phyloP scores from a whole-genome alignment of 2,797 vertebrate species.

The Picus viridis region DNA sequence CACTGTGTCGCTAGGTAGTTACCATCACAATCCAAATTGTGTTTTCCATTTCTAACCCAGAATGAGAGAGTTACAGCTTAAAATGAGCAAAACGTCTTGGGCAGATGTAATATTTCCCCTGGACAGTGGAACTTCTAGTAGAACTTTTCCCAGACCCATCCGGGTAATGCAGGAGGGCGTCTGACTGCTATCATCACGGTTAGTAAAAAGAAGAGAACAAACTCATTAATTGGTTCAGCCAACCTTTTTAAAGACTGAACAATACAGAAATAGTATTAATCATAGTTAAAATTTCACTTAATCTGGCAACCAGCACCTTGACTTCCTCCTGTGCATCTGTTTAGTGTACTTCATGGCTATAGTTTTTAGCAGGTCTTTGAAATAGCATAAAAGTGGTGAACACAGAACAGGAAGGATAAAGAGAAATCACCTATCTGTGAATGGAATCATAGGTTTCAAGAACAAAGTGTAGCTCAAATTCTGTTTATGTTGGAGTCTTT shows the following conservation, averaged over 20 bases:
- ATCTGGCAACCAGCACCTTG: not conserved
- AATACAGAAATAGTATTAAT: not conserved
- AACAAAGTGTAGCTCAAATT: not conserved
- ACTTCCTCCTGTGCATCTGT: not conserved
- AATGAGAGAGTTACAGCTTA: not conserved
- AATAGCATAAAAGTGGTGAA: not conserved
- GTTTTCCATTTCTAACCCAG: not conserved
- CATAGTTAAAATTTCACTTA: not conserved
- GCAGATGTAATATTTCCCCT: not conserved
- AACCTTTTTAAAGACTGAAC: not conserved
- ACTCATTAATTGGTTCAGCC: not conserved
- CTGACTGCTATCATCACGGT: not conserved
- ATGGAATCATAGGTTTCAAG: not conserved
- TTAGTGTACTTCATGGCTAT: not conserved
- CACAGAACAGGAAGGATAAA: not conserved
- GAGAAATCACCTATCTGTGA: not conserved
- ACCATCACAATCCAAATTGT: rapidly evolving
- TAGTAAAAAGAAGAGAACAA: not conserved
- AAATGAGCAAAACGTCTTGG: not conserved
- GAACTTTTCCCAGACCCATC: not conserved
- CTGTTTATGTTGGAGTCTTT: not conserved
- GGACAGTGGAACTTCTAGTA: not conserved
- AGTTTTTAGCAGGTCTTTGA: not conserved
- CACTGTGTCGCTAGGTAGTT: rapidly evolving
- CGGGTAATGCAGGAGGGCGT: not conserved